A percentile compares a stretch with the other conserved stretches of the same genome.
These are phyloP conservation scores for Olivierus martensii DNA, from an alignment of 1,140 invertebrate species.

Conservation along the genomic window DNA sequence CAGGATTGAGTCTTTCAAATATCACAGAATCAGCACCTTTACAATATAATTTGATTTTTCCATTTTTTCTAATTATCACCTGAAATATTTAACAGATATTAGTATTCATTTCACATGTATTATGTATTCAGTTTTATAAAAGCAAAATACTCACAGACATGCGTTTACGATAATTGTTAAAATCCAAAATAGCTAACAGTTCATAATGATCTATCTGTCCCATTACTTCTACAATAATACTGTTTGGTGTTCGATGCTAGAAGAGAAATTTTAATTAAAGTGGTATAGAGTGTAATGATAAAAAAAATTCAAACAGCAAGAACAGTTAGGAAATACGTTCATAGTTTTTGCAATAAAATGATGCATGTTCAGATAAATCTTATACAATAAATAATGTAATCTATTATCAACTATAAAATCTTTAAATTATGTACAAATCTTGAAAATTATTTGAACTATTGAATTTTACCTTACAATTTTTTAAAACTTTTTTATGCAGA, in stretches of 20 bases:
- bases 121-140: too few species aligned
- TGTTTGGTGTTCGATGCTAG: conserved; percentile 60
- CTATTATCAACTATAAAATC: too few species aligned
- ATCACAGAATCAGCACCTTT: conserved; percentile 99
- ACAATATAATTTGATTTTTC: conserved; percentile 79
- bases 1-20: conserved; percentile 72
- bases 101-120: too few species aligned
- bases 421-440: too few species aligned
- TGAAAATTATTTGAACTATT: too few species aligned
- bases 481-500: too few species aligned
- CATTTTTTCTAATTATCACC: conserved; percentile 71
- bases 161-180: conserved; percentile 96
- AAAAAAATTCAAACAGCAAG: too few species aligned
- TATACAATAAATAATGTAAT: too few species aligned
- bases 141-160: conserved; percentile 78
- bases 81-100: conserved; percentile 15
- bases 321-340: too few species aligned
- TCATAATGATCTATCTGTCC: conserved; percentile 80
- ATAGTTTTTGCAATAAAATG: background rate
- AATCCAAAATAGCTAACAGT: conserved; percentile 92
- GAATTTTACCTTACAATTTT: too few species aligned
- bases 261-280: background rate
- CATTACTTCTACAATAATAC: conserved; percentile 76
- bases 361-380: too few species aligned
- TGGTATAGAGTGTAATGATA: too few species aligned